Evolutionary conservation across 2,113 vertebrate genomes (phyloP), one percentile per base, ranked within the genome.

Genomic region (Hemiprocne comata): DNA sequence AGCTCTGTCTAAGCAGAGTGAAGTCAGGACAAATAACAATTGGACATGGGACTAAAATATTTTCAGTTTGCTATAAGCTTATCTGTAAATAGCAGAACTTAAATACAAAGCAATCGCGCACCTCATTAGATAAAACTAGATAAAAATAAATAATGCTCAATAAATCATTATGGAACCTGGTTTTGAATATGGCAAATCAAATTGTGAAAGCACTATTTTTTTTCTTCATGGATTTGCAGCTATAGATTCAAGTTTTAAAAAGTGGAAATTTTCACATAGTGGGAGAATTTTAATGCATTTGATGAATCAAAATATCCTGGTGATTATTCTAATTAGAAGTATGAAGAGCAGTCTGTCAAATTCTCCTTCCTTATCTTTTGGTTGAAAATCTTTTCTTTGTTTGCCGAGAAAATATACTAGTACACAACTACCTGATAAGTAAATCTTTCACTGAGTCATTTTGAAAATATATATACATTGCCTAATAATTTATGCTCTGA

Each of bases 271-370:
- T 66, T 84, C 34, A 60, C 7, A 21, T 10, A 61, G 23, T 64
- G 26, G 28, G 12, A 66, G 46, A 93, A 81, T 57, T 84, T 51
- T 86, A 40, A 55, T 65, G 33, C 21, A 50, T 93, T 89, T 54
- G 23, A 87, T 66, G 85, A 94, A 87, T 17, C 13, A 85, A 87
- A 93, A 76, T 72, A 76, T 57, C 70, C 79, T 78, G 16, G 36
- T 94, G 87, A 75, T 81, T 38, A n/a, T 79, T 93, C 58, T 76
- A 28, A 94, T 85, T 85, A 70, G 42, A 83, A 75, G 50, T 29
- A 61, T 42, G 65, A 85, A 76, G 58, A 94, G 20, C 42, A 83
- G n/a, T 25, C 50, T 87, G n/a, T 70, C 58, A 83, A 87, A 72
- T 73, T 80, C 58, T 78, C 46, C 17, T 60, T 82, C 48, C 16